Evolutionary conservation across 2,888 invertebrate genomes (phyloP).

Genomic region (Sarcophaga rosellei): DNA sequence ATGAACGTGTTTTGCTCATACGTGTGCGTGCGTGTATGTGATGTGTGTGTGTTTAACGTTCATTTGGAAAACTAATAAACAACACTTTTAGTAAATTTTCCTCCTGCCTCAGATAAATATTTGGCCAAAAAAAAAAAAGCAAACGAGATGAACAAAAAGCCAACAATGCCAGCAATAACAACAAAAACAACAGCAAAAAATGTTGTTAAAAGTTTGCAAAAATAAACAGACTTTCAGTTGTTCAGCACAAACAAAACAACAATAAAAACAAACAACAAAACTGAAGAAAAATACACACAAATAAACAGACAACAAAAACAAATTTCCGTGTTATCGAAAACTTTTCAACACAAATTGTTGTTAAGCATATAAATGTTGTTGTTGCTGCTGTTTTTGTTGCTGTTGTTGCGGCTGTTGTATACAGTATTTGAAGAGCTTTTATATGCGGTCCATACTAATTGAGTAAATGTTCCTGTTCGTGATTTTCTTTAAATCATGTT

Average conservation of each 20-base stretch:
- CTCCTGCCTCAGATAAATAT: conserved; percentile 9
- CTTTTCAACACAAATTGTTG: conserved; percentile 37
- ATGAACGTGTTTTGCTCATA: background rate
- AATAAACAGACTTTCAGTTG: conserved; percentile 20
- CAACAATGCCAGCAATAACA: background rate
- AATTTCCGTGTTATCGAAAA: conserved; percentile 39
- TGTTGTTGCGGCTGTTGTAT: background rate
- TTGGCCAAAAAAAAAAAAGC: background rate
- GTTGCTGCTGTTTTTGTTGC: conserved; percentile 19
- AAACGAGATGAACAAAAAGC: conserved; percentile 23
- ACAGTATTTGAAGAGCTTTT: conserved; percentile 49
- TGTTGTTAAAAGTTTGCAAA: conserved; percentile 4
- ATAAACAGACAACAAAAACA: conserved; percentile 19
- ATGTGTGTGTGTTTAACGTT: background rate
- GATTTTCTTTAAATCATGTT: conserved; percentile 62
- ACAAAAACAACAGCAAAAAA: conserved; percentile 20
- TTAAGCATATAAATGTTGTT: background rate
- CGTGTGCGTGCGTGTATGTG: background rate
- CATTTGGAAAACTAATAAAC: conserved; percentile 33
- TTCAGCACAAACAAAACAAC: background rate
- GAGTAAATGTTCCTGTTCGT: conserved; percentile 58
- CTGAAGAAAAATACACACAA: background rate
- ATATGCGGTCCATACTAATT: conserved; percentile 64
- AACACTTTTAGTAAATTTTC: conserved; percentile 27
- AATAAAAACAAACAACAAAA: background rate